Percentiles rank a stretch among this genome's conserved stretches.
Evolutionary conservation across 2,113 vertebrate species (phyloP).

Genomic region (Columbina picui): DNA sequence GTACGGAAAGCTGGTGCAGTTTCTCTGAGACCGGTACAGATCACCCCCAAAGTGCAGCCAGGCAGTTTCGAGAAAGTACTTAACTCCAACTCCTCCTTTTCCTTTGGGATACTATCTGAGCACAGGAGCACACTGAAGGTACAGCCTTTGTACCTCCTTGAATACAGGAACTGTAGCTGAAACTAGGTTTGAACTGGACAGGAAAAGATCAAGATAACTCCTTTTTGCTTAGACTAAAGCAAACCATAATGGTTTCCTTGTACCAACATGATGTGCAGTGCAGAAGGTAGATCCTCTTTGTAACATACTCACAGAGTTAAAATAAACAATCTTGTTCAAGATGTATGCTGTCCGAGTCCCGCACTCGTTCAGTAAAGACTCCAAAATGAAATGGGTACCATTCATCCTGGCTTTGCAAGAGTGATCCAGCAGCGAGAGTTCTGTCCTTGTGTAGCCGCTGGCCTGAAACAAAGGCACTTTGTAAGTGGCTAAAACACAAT

Average conservation of each 20-base stretch:
- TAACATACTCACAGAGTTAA: constrained; percentile 88
- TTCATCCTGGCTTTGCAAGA: constrained; percentile 89
- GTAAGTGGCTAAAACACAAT: not conserved
- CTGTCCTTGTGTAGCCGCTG: constrained; percentile 78
- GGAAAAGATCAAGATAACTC: not conserved
- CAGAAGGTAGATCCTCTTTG: not conserved
- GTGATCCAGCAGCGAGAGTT: constrained; percentile 88
- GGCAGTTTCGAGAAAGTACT: not conserved
- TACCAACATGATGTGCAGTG: not conserved
- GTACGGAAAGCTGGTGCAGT: not conserved
- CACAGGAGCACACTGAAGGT: not conserved
- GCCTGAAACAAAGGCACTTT: constrained; percentile 78
- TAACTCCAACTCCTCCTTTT: not conserved
- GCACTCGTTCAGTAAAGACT: constrained; percentile 85
- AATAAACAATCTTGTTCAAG: constrained; percentile 78
- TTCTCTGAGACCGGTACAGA: not conserved
- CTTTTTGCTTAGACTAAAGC: not conserved
- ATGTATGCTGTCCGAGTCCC: constrained; percentile 74
- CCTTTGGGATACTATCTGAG: not conserved
- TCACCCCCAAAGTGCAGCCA: not conserved
- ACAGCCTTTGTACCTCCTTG: not conserved
- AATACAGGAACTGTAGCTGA: not conserved
- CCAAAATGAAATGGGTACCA: constrained; percentile 91
- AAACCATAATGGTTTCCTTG: not conserved
- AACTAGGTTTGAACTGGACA: not conserved